A percentile compares a stretch with the other conserved stretches of the same genome.
These are phyloP conservation scores for Pseudomyrmex concolor DNA, from an alignment of 1,140 invertebrate genomes.

Conservation along the genomic window DNA sequence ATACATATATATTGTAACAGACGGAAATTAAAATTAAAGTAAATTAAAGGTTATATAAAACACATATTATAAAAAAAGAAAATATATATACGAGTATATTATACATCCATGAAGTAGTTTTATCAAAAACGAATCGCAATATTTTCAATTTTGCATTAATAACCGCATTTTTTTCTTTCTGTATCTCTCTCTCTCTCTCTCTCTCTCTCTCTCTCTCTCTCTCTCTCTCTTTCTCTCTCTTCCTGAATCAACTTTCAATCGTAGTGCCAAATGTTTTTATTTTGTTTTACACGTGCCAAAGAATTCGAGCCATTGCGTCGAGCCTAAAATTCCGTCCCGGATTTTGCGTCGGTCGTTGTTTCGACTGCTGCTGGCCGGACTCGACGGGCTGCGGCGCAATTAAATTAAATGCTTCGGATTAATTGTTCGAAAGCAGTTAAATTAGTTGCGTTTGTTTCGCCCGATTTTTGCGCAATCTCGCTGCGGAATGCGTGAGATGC, in stretches of 20 bases:
- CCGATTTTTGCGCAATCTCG: slow-evolving; percentile 82
- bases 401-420: slow-evolving; percentile 83
- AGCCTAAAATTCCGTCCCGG: slow-evolving; percentile 72
- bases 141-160: slow-evolving; percentile 24
- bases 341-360: slow-evolving; percentile 73
- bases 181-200: no score
- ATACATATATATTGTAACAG: background rate
- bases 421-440: slow-evolving; percentile 83
- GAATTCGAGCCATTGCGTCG: slow-evolving; percentile 69
- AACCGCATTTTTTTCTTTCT: slow-evolving; percentile 1
- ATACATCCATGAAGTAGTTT: slow-evolving; percentile 12
- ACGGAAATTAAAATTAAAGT: background rate
- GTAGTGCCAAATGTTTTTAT: slow-evolving; percentile 61
- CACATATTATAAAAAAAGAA: background rate
- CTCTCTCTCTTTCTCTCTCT: no score
- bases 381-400: slow-evolving; percentile 77
- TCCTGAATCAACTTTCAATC: slow-evolving; percentile 20
- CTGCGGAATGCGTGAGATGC: slow-evolving; percentile 76
- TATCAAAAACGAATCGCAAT: background rate
- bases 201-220: no score
- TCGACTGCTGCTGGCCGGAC: slow-evolving; percentile 68
- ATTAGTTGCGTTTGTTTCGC: slow-evolving; percentile 81
- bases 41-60: background rate
- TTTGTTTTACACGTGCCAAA: slow-evolving; percentile 70
- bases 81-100: slow-evolving; percentile 2